Percentiles rank a stretch among this genome's conserved stretches.
phyloP scores from a whole-genome alignment of 2,113 vertebrate genomes.

The Poecilia latipinna region DNA sequence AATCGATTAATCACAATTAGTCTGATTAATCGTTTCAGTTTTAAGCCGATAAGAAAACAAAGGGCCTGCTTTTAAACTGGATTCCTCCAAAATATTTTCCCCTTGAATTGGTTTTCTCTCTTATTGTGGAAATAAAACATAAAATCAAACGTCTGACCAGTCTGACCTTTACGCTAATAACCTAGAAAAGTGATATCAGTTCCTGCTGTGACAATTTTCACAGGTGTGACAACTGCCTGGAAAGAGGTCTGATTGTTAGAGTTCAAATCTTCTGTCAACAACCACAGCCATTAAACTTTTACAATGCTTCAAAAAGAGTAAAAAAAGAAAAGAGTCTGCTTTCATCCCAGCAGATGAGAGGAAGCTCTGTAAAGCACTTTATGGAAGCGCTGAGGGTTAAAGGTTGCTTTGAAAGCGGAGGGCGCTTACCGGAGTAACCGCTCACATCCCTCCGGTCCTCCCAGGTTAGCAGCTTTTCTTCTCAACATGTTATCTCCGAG shows the following conservation, averaged over 20 bases:
- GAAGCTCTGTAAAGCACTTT: conserved; percentile 5
- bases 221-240: background rate
- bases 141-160: background rate
- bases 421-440: background rate
- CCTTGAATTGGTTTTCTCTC: no score
- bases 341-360: background rate
- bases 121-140: background rate
- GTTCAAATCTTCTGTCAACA: background rate
- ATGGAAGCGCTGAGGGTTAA: background rate
- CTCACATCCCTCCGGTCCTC: background rate
- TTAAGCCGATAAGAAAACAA: no score
- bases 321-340: background rate
- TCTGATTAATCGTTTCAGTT: no score
- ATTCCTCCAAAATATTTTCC: no score
- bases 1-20: no score
- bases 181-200: background rate
- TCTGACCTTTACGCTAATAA: background rate
- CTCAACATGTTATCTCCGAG: background rate
- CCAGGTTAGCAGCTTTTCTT: background rate
- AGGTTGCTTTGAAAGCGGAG: conserved; percentile 1
- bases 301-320: background rate
- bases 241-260: background rate
- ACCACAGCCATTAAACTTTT: background rate
- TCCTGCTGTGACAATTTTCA: background rate
- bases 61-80: no score